Conservation (phyloP, 2,113 vertebrate species). For the Nothoprocta perdicaria region DNA sequence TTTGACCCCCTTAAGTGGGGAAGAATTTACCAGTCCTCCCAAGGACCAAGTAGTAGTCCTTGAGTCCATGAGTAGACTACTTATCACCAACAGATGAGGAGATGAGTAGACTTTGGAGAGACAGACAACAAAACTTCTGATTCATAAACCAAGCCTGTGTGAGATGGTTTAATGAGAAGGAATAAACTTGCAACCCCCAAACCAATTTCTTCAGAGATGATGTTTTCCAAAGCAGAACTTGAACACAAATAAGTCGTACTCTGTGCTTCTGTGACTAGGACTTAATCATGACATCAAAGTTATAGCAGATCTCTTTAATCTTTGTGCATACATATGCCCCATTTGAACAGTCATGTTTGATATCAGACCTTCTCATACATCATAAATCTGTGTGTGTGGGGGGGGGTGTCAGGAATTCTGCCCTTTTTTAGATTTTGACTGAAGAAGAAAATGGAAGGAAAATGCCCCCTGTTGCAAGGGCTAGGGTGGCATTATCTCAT, state of each 20-base stretch:
- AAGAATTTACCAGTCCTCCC: neutral
- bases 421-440: neutral
- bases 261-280: neutral
- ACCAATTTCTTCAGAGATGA: neutral
- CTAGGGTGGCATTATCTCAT: rapidly evolving
- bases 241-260: neutral
- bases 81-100: neutral
- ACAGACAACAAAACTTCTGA: neutral
- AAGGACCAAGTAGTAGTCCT: neutral
- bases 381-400: neutral
- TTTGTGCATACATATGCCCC: neutral
- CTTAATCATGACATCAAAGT: neutral
- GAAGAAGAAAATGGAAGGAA: neutral
- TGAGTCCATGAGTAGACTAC: no score
- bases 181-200: neutral
- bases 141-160: neutral
- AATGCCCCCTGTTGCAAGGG: neutral
- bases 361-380: neutral
- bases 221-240: neutral
- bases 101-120: neutral
- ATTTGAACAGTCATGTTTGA: neutral
- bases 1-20: neutral
- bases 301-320: neutral
- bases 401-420: neutral
- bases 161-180: neutral